These are phyloP conservation scores for Danio tinwini DNA, from an alignment of 2,797 vertebrate genomes.

Conservation along the genomic window DNA sequence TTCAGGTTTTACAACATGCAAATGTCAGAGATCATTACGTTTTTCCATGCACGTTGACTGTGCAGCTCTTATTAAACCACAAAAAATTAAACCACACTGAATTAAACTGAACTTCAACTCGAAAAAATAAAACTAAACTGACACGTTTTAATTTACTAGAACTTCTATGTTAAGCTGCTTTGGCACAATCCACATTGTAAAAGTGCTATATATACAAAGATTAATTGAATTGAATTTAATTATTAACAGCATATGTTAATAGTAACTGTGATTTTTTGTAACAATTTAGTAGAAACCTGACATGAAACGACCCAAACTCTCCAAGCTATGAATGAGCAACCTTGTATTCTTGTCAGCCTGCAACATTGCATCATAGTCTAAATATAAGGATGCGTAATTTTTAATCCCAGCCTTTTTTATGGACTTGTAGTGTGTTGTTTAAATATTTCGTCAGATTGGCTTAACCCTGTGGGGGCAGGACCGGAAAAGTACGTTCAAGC, in stretches of 20 bases:
- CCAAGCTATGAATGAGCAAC: neutral
- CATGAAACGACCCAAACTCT: neutral
- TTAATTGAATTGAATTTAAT: too few relatives aligned
- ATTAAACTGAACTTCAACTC: too few relatives aligned
- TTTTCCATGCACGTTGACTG: neutral
- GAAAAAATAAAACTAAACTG: too few relatives aligned
- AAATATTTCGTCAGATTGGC: conserved; percentile 70
- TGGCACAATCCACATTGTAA: too few relatives aligned
- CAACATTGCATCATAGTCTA: conserved; percentile 33
- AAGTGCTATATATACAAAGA: too few relatives aligned
- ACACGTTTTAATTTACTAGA: too few relatives aligned
- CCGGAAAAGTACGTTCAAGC: conserved; percentile 72
- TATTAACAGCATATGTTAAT: too few relatives aligned
- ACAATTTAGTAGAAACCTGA: neutral
- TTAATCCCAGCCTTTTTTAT: conserved; percentile 30
- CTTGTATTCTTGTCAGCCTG: neutral
- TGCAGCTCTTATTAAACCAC: neutral
- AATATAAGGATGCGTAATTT: conserved; percentile 10
- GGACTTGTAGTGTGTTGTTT: conserved; percentile 1
- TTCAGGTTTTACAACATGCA: neutral
- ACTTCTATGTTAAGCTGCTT: too few relatives aligned
- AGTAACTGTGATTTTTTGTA: neutral
- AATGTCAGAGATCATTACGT: too few relatives aligned
- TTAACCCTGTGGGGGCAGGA: conserved; percentile 35
- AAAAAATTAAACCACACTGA: too few relatives aligned